Evolutionary conservation across 64 coral and sea anemone species (phyloP).

Genomic region (Orbicella faveolata): DNA sequence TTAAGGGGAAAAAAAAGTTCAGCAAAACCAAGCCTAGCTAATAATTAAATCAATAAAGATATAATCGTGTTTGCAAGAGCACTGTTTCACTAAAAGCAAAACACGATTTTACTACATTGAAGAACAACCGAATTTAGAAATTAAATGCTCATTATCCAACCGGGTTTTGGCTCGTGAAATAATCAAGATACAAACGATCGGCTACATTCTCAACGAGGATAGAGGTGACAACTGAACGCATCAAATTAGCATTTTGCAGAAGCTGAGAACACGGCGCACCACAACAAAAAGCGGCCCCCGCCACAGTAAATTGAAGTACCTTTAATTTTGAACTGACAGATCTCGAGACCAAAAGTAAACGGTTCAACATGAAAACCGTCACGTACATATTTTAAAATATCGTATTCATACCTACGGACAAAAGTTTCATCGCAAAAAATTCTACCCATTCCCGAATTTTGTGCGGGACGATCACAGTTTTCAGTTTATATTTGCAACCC

Average conservation of each 20-base stretch:
- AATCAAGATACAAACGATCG: not conserved
- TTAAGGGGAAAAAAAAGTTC: not conserved
- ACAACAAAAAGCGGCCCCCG: not conserved
- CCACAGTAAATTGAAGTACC: not conserved
- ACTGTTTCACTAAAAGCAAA: not conserved
- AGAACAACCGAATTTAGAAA: not conserved
- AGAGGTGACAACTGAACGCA: not conserved
- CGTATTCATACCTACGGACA: not conserved
- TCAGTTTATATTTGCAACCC: not conserved
- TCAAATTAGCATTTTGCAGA: not conserved
- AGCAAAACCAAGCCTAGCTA: not conserved
- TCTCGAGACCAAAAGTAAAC: constrained; percentile 4
- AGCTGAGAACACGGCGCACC: not conserved
- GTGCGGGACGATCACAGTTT: not conserved
- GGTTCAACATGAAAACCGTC: not conserved
- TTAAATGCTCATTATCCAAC: not conserved
- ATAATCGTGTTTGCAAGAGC: not conserved
- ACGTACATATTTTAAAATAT: too few species aligned
- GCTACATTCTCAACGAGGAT: not conserved
- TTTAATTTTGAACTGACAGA: not conserved
- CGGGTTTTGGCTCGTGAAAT: not conserved
- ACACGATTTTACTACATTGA: not conserved
- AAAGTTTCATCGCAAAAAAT: not conserved
- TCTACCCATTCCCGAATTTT: not conserved
- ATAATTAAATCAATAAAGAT: constrained; percentile 21